Percentiles rank a stretch among this genome's conserved stretches.
These are phyloP conservation scores for Lutjanus argentimaculatus DNA, from an alignment of 2,797 vertebrate species.

Conservation along the genomic window DNA sequence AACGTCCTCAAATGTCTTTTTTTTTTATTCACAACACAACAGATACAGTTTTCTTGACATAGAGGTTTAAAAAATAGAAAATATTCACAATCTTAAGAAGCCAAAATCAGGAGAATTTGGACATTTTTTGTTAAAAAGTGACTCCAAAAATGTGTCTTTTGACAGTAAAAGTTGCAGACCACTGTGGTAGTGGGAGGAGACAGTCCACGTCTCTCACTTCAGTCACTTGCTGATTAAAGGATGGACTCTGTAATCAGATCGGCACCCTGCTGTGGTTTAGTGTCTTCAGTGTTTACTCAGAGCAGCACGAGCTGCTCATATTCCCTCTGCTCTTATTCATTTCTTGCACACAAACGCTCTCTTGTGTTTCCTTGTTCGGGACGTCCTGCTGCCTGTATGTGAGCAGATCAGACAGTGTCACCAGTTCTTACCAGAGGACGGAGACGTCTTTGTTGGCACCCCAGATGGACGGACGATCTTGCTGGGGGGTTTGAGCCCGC, in stretches of 20 bases:
- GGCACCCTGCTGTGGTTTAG: not conserved
- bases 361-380: not conserved
- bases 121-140: no score
- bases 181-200: not conserved
- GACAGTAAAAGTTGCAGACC: no score
- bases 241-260: conserved; percentile 7
- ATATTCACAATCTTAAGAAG: no score
- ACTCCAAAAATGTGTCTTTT: no score
- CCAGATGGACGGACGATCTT: conserved; percentile 91
- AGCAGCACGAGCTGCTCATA: not conserved
- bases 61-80: no score
- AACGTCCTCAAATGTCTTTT: no score
- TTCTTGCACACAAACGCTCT: not conserved
- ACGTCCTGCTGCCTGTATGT: not conserved
- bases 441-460: conserved; percentile 84
- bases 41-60: no score
- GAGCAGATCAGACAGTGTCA: not conserved
- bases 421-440: conserved; percentile 77
- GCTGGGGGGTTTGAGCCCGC: conserved; percentile 94
- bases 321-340: not conserved
- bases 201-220: not conserved
- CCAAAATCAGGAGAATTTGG: no score
- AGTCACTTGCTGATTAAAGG: conserved; percentile 5
- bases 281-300: not conserved
- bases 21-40: no score